Conservation (phyloP, 2,888 invertebrate genomes). For the Gari tellinella region DNA sequence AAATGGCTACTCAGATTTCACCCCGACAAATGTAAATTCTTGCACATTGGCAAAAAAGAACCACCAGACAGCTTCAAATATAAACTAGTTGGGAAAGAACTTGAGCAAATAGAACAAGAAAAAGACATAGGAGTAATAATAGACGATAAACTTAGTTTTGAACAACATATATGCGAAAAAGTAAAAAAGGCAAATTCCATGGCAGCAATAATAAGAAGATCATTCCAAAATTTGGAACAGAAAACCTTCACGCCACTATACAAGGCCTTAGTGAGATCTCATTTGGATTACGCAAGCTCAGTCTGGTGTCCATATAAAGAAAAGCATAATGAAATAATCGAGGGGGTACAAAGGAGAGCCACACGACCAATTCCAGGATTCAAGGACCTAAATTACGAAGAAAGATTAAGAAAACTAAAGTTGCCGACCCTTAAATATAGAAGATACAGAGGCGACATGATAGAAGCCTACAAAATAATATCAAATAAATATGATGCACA, state of each 20-base stretch:
- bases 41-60: conserved; percentile 1
- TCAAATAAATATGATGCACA: neutral
- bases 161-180: neutral
- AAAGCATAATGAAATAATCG: neutral
- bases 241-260: neutral
- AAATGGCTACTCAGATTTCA: conserved; percentile 9
- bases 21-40: neutral
- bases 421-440: conserved; percentile 5
- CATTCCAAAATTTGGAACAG: too few relatives aligned
- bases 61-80: conserved; percentile 4
- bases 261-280: conserved; percentile 1
- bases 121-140: conserved; percentile 6
- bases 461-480: neutral
- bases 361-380: conserved; percentile 4
- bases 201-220: too few relatives aligned
- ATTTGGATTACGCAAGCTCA: conserved; percentile 2
- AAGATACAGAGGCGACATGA: neutral
- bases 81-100: neutral
- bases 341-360: conserved; percentile 2
- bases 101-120: neutral
- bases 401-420: neutral
- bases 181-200: conserved; percentile 1
- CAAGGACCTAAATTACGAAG: neutral
- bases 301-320: neutral
- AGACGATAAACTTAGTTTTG: neutral